Evolutionary conservation across 2,888 invertebrate species (phyloP), one percentile per base, ranked within the genome.

Genomic region (Tipula unca): DNA sequence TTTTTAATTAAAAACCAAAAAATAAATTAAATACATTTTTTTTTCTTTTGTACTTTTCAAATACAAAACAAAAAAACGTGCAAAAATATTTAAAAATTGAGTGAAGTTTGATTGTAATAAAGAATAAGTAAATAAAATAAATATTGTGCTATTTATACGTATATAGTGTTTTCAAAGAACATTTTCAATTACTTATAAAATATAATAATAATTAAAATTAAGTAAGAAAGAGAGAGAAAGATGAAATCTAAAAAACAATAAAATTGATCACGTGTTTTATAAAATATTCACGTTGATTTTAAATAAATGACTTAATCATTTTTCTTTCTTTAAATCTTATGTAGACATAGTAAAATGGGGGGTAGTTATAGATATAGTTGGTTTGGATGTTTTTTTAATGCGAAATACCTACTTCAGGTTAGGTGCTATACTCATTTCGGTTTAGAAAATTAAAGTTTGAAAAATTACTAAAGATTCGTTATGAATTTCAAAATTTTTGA

Each of bases 1-100:
- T 69, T 69, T 69, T 69, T 69, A 69, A 69, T 69, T 69, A 69
- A 69, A 69, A 69, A 69, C 69, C 25, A 69, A 69, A 69, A 48
- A 17, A 48, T 8, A 48, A 48, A 14, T 42, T 42, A n/a, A 48
- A 48, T 1, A 4, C n/a, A 48, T n/a, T n/a, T 25, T n/a, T 25
- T 69, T 69, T 20, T 69, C 69, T 25, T 69, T 20, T 69, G 69
- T 69, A 13, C 13, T 69, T 69, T 69, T 39, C 39, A 48, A 48
- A 32, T 2, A 32, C 32, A 32, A 4, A 13, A 48, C 48, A 48
- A 3, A 48, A 69, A 69, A 69, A 69, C 69, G 69, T 69, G 69
- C 25, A 69, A 69, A 69, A 69, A 69, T 69, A 69, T 69, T 69
- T 69, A 13, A 13, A 69, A 69, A 25, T 69, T 69, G 25, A 69